phyloP scores from a whole-genome alignment of 2,797 vertebrate genomes.

The Gymnodraco acuticeps region DNA sequence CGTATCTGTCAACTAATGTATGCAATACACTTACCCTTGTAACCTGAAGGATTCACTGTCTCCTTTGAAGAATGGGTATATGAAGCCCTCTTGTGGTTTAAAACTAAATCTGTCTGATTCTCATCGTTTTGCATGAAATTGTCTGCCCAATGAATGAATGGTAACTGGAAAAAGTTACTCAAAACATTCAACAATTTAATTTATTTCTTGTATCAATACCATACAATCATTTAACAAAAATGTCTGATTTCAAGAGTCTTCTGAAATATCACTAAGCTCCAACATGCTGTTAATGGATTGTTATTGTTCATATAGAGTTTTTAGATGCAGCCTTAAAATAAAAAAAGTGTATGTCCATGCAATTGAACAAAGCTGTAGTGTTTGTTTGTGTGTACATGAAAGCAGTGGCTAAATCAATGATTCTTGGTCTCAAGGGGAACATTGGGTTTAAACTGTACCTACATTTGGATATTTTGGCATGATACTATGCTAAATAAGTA shows the following conservation, averaged over 20 bases:
- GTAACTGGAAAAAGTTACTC: conserved; percentile 1
- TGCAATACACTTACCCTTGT: background rate
- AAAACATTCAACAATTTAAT: background rate
- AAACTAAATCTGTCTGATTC: background rate
- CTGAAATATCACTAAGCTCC: background rate
- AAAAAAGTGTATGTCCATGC: background rate
- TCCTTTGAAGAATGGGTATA: conserved; percentile 35
- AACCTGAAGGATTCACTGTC: background rate
- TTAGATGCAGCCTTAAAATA: background rate
- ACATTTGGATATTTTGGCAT: background rate
- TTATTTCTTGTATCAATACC: background rate
- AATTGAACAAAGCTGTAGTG: background rate
- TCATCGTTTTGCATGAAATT: background rate
- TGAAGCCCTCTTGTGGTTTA: conserved; percentile 75
- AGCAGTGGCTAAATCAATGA: background rate
- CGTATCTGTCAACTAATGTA: background rate
- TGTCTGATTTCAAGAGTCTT: background rate
- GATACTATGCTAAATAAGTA: background rate
- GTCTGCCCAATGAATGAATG: background rate
- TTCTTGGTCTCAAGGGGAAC: background rate
- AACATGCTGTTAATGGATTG: background rate
- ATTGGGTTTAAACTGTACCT: background rate
- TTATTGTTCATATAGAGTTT: background rate
- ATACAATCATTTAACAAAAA: background rate
- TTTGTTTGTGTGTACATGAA: background rate